Conservation (phyloP, 1,140 invertebrate species). For the Drosophila nikananu region DNA sequence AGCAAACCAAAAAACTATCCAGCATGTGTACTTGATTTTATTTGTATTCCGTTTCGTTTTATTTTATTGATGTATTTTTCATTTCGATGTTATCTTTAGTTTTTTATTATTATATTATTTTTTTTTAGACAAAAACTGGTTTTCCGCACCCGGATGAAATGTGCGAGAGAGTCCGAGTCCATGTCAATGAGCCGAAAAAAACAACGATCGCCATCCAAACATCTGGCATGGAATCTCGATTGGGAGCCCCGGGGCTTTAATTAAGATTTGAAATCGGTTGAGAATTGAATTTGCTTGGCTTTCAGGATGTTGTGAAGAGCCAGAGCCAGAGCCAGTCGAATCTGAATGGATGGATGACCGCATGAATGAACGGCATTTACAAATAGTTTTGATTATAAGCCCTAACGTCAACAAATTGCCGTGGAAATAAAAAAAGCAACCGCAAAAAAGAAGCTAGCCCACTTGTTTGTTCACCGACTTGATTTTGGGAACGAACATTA, state of each 20-base stretch:
- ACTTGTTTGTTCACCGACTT: conserved; percentile 1
- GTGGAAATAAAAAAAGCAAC: neutral
- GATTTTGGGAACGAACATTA: neutral
- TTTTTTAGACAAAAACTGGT: conserved; percentile 30
- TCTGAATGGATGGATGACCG: conserved; percentile 34
- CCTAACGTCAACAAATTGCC: conserved; percentile 28
- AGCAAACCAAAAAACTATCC: conserved; percentile 3
- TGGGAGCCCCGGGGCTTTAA: conserved; percentile 45
- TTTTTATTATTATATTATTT: conserved; percentile 18
- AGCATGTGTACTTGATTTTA: conserved; percentile 46
- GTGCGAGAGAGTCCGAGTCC: conserved; percentile 38
- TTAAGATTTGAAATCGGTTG: conserved; percentile 49
- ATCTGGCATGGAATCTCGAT: conserved; percentile 45
- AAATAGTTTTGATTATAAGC: conserved; percentile 55
- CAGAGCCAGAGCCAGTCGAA: conserved; percentile 1
- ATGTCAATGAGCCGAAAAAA: conserved; percentile 27
- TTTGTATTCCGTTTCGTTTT: conserved; percentile 20
- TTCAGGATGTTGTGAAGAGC: conserved; percentile 48
- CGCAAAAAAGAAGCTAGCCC: conserved; percentile 1
- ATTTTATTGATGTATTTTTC: conserved; percentile 13
- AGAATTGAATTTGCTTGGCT: conserved; percentile 43
- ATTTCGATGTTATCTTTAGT: conserved; percentile 6
- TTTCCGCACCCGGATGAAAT: conserved; percentile 50
- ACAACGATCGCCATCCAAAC: conserved; percentile 33
- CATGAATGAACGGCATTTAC: conserved; percentile 43